Percentiles rank a stretch among this genome's conserved stretches.
phyloP scores from a whole-genome alignment of 2,797 vertebrate species.

The Chiloscyllium punctatum region DNA sequence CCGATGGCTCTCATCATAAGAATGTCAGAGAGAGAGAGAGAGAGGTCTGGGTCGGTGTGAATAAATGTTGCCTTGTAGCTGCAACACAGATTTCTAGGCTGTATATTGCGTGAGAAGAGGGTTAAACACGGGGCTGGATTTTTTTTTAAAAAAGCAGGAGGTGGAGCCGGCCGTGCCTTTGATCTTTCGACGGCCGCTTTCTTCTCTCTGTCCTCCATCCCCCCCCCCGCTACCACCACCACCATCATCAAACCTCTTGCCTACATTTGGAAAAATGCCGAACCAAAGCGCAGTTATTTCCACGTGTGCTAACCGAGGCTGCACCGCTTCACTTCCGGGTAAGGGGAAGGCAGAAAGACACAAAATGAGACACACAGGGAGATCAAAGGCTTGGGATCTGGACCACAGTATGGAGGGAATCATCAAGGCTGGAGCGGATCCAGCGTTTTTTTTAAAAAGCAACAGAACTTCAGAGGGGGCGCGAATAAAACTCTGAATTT shows the following conservation, averaged over 20 bases:
- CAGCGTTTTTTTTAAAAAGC: slow-evolving; percentile 62
- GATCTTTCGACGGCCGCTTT: slow-evolving; percentile 85
- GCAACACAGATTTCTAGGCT: not conserved
- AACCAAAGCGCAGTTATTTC: slow-evolving; percentile 73
- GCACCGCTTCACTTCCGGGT: slow-evolving; percentile 93
- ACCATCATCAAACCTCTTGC: slow-evolving; percentile 60
- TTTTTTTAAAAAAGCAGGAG: slow-evolving; percentile 76
- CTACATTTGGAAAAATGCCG: slow-evolving; percentile 93
- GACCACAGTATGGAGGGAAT: slow-evolving; percentile 74
- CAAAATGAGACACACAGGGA: slow-evolving; percentile 62
- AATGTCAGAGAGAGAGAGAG: not conserved
- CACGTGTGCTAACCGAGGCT: slow-evolving; percentile 97
- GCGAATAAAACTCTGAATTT: not conserved
- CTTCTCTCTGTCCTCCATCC: slow-evolving; percentile 67
- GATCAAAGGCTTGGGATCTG: slow-evolving; percentile 87
- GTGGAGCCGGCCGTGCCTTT: slow-evolving; percentile 77
- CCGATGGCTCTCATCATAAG: too few relatives aligned
- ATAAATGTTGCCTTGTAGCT: too few relatives aligned
- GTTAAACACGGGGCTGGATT: slow-evolving; percentile 61
- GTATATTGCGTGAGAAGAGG: slow-evolving; percentile 64
- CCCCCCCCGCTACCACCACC: slow-evolving; percentile 42
- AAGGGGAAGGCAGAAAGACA: slow-evolving; percentile 52
- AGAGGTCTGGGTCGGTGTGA: not conserved
- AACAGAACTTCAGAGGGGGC: not conserved
- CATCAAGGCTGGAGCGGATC: slow-evolving; percentile 74